Evolutionary conservation across 2,888 invertebrate genomes (phyloP).

Genomic region (Abrostola tripartita): DNA sequence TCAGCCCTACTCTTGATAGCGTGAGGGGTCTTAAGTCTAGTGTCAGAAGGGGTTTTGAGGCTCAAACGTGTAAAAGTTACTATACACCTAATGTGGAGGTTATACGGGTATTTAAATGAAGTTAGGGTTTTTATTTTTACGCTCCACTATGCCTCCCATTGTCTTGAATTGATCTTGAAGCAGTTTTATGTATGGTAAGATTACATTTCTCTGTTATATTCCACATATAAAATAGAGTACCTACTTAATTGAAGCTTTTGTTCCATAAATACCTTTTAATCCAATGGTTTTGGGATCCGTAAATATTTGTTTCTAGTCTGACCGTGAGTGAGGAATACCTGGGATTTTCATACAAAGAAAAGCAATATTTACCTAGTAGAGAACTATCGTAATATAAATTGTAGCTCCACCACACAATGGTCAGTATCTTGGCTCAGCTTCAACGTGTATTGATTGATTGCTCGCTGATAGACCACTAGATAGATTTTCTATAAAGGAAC

Average conservation of each 20-base stretch:
- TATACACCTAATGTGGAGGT: slow-evolving; percentile 30
- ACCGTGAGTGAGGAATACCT: too few species aligned
- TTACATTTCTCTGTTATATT: too few species aligned
- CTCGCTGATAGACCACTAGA: slow-evolving; percentile 7
- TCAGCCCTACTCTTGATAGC: slow-evolving; percentile 50
- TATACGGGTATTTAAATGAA: slow-evolving; percentile 12
- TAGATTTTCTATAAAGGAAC: slow-evolving; percentile 5
- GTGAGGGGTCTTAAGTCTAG: slow-evolving; percentile 48
- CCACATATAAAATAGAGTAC: too few species aligned
- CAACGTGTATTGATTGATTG: slow-evolving; percentile 2
- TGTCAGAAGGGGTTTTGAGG: slow-evolving; percentile 49
- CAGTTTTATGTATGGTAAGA: too few species aligned
- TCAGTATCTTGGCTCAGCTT: background rate
- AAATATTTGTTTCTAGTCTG: too few species aligned
- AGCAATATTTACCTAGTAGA: background rate
- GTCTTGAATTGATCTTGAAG: too few species aligned
- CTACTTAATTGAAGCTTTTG: too few species aligned
- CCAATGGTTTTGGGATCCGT: too few species aligned
- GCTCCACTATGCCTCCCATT: too few species aligned
- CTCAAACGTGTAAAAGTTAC: slow-evolving; percentile 64
- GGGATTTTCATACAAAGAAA: too few species aligned
- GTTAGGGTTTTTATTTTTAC: background rate
- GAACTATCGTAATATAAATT: background rate
- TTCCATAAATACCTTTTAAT: too few species aligned
- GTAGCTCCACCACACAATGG: background rate